Percentiles rank a stretch among this genome's conserved stretches.
These are phyloP conservation scores for Rapana venosa DNA, from an alignment of 2,888 invertebrate genomes.

Conservation along the genomic window DNA sequence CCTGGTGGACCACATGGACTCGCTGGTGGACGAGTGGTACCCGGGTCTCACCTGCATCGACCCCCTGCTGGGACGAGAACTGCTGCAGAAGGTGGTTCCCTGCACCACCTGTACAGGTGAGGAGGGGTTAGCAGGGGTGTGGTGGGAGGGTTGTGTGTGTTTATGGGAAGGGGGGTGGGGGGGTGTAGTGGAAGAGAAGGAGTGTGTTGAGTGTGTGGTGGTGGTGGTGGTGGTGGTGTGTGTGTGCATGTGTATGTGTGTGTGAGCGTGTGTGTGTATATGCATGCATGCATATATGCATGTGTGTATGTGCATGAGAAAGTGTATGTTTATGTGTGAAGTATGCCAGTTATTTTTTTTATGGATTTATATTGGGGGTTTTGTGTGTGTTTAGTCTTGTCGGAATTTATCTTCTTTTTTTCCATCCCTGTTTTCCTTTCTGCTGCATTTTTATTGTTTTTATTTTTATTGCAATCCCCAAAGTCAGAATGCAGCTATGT, in stretches of 20 bases:
- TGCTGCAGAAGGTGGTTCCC: constrained; percentile 67
- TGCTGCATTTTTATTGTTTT: too few relatives aligned
- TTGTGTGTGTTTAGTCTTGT: background rate
- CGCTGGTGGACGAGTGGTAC: constrained; percentile 76
- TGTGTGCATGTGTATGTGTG: background rate
- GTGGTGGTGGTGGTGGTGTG: background rate
- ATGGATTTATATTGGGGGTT: background rate
- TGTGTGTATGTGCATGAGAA: too few relatives aligned
- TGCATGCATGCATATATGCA: background rate
- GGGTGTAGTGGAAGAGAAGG: too few relatives aligned
- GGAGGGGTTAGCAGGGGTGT: background rate
- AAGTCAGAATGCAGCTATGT: too few relatives aligned
- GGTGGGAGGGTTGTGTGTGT: background rate
- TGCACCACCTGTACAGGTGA: constrained; percentile 68
- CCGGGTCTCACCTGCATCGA: constrained; percentile 72
- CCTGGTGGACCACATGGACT: constrained; percentile 72
- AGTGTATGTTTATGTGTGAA: background rate
- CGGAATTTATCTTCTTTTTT: too few relatives aligned
- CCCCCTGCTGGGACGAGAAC: constrained; percentile 67
- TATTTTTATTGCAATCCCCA: too few relatives aligned
- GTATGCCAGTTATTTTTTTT: too few relatives aligned
- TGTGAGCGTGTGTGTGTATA: background rate
- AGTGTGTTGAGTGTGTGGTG: background rate
- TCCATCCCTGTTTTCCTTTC: too few relatives aligned
- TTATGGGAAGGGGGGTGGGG: background rate